Evolutionary conservation across 2,113 vertebrate genomes (phyloP), one percentile per base, ranked within the genome.

Genomic region (Cebidichthys violaceus): DNA sequence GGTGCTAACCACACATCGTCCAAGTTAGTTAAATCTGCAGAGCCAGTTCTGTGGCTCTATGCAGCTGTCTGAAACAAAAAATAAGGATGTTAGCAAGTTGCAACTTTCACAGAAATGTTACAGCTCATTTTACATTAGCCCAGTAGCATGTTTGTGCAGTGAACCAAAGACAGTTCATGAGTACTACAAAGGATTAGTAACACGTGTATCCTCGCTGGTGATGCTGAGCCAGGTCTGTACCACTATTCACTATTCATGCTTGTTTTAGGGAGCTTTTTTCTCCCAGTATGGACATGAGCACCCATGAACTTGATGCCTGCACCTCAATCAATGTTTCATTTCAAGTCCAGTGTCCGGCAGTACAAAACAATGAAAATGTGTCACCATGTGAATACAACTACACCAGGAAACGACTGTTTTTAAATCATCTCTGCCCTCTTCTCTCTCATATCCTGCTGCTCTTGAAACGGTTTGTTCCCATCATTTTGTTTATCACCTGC

Each of bases 321-420:
- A 9, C 6, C 17, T 45, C 22, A 27, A 22, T 55, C 35, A 20
- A 15, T 0, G 27, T 60, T 24, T 75, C 9, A 70, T 55, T 47
- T 84, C 27, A 67, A 2, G 50, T 45, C 22, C 50, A 47, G 37
- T 0, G 17, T 24, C 31, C 9, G 4, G 39, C 29, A 47, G 54
- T 27, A 27, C 35, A 20, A 68, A 75, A 83, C 81, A 85, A 86
- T 71, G 79, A 71, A 22, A 59, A 68, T 65, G 79, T 78, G 79
- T 82, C 84, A 79, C 31, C 27, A 2, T 52, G n/a, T 71, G 80
- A 31, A 41, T 37, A 61, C 47, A 82, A 79, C 77, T 35, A 62
- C 70, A 68, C 24, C 70, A 84, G 85, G 89, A 86, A 86, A 78
- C 7, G 1, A 37, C n/a, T 81, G 57, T 67, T 54, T 82, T 69